These are phyloP conservation scores for Neogale vison DNA, from an alignment of 2,113 vertebrate genomes.

Conservation along the genomic window DNA sequence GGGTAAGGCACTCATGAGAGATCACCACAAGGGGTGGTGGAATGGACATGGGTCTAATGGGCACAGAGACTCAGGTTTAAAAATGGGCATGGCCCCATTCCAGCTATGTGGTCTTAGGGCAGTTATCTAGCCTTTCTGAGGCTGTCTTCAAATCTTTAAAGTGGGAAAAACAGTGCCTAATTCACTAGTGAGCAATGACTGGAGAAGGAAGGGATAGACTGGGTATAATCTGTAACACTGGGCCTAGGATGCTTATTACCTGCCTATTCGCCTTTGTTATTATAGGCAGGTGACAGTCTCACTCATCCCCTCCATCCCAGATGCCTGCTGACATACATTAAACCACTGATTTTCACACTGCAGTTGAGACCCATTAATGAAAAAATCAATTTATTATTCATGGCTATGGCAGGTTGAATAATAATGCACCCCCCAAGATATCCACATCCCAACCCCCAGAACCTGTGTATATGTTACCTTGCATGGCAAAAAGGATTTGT, in stretches of 20 bases:
- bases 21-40: no score
- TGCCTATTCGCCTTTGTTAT: not conserved
- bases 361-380: not conserved
- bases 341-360: not conserved
- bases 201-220: not conserved
- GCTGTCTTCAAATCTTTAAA: not conserved
- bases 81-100: not conserved
- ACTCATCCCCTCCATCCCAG: not conserved
- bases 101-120: not conserved
- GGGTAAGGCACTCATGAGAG: not conserved
- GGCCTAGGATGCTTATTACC: not conserved
- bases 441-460: not conserved
- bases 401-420: not conserved
- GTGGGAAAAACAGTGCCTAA: not conserved
- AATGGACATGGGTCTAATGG: not conserved
- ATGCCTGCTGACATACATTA: not conserved
- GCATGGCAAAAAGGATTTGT: not conserved
- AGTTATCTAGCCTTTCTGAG: not conserved
- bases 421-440: not conserved
- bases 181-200: not conserved
- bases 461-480: not conserved
- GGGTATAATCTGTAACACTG: not conserved
- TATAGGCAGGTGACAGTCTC: not conserved
- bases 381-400: not conserved
- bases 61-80: not conserved